Evolutionary conservation across 2,797 vertebrate species (phyloP), one percentile per base, ranked within the genome.

Genomic region (Diglossa cyanea): DNA sequence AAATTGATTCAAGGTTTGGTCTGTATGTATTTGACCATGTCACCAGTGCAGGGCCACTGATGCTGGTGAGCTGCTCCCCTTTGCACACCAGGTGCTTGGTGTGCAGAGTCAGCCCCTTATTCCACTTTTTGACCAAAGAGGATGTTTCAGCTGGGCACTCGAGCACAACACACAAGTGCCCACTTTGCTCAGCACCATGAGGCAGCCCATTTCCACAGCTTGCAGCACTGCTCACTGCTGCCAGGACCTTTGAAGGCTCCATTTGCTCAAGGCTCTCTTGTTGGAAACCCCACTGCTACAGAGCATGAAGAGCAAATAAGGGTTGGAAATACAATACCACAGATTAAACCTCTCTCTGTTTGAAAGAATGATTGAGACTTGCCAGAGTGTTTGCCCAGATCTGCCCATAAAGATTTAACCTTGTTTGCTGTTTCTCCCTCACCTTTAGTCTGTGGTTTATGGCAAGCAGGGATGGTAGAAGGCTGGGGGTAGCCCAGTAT

Each of bases 401-500:
- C 40, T 93, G 30, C 51, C 87, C 55, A 26, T 88, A 96, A 95
- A 94, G 91, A 79, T 94, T 70, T 90, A 55, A 76, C 67, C 35
- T 47, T 71, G 45, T 91, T 95, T 96, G 79, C 85, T 84, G 2
- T 91, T 91, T 80, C 58, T 53, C 37, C 35, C 76, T 93, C 62
- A 90, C 75, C 89, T 86, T 90, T 73, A 93, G 87, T 4, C 82
- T 47, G 44, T 20, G 21, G 76, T 72, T 90, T 83, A 94, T 23
- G 58, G 57, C 7, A 15, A 94, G 66, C 16, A 33, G 37, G 51
- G 48, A 26, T 18, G 48, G 82, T 2, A 10, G 70, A 65, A 51
- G 55, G 61, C 53, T 33, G 30, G 65, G 48, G 48, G 19, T n/a
- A 90, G 45, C 48, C 17, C 51, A 72, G 66, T n/a, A 47, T 54